Conservation (phyloP, 2,888 invertebrate genomes). For the Zhengitettix transpicula region DNA sequence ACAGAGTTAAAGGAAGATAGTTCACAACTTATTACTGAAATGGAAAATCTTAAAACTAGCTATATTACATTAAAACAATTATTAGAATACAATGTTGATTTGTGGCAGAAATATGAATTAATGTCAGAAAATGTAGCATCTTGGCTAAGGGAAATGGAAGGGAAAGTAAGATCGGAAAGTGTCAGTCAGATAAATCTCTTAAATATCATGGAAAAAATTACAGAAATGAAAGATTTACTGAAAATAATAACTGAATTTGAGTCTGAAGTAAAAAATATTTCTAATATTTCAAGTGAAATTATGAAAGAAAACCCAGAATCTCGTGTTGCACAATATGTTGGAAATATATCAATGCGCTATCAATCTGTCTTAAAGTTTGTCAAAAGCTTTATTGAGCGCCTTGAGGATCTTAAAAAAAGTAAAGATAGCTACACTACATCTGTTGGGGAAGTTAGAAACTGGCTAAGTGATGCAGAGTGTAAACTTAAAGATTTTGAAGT, state of each 20-base stretch:
- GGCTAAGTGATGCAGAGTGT: slow-evolving; percentile 59
- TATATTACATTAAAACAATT: slow-evolving; percentile 49
- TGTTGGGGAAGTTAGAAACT: slow-evolving; percentile 52
- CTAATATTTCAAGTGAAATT: slow-evolving; percentile 51
- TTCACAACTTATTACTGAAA: slow-evolving; percentile 49
- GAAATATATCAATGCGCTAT: slow-evolving; percentile 59
- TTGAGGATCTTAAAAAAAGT: slow-evolving; percentile 52
- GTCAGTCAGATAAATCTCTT: slow-evolving; percentile 50
- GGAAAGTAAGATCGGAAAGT: slow-evolving; percentile 53
- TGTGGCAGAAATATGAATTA: slow-evolving; percentile 69
- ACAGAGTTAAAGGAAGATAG: slow-evolving; percentile 50
- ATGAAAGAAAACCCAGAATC: slow-evolving; percentile 66
- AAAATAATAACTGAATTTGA: slow-evolving; percentile 46
- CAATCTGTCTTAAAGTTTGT: slow-evolving; percentile 57
- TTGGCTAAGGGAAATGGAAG: slow-evolving; percentile 68
- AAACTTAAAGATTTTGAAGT: slow-evolving; percentile 51
- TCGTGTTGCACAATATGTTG: slow-evolving; percentile 62
- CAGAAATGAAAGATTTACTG: slow-evolving; percentile 44
- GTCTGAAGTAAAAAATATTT: slow-evolving; percentile 47
- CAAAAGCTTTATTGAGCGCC: slow-evolving; percentile 48
- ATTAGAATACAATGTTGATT: slow-evolving; percentile 49
- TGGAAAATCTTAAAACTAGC: slow-evolving; percentile 50
- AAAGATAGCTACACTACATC: slow-evolving; percentile 49
- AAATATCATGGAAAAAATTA: slow-evolving; percentile 49
- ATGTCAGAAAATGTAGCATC: slow-evolving; percentile 54